Conservation (phyloP, 2,797 vertebrate species). For the Melanogrammus aeglefinus region DNA sequence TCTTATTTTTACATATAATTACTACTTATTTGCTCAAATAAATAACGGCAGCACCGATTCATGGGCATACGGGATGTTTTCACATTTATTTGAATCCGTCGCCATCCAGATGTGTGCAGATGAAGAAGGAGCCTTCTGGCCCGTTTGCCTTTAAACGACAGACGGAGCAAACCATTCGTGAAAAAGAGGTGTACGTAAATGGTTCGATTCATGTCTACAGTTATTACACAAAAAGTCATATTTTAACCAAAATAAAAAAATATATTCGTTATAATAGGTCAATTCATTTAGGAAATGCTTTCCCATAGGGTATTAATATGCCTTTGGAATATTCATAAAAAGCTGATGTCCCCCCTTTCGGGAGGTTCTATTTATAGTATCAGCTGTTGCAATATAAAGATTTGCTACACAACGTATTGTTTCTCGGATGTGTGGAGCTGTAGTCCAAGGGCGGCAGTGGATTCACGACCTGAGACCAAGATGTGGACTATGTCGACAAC, state of each 20-base stretch:
- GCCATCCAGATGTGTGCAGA: conserved; percentile 12
- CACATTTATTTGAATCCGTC: neutral
- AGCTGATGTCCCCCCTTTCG: conserved; percentile 41
- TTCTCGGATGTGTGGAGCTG: conserved; percentile 61
- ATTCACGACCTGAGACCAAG: conserved; percentile 6
- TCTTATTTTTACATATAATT: neutral
- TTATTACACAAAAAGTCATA: neutral
- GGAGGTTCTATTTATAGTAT: conserved; percentile 76
- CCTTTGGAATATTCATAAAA: neutral
- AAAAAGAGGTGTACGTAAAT: conserved; percentile 18
- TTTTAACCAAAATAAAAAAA: fast-evolving
- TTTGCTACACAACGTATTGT: conserved; percentile 64
- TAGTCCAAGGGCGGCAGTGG: conserved; percentile 22
- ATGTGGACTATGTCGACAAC: conserved; percentile 46
- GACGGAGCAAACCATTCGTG: conserved; percentile 66
- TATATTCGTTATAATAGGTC: fast-evolving
- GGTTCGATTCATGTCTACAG: neutral
- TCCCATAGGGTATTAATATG: neutral
- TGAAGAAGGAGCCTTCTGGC: conserved; percentile 17
- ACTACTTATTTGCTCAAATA: neutral
- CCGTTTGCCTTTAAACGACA: conserved; percentile 66
- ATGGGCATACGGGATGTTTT: neutral
- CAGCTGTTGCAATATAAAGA: conserved; percentile 79
- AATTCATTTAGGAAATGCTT: fast-evolving
- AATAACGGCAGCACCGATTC: neutral